Evolutionary conservation across 2,888 invertebrate genomes (phyloP).

Genomic region (Eupithecia vulgata): DNA sequence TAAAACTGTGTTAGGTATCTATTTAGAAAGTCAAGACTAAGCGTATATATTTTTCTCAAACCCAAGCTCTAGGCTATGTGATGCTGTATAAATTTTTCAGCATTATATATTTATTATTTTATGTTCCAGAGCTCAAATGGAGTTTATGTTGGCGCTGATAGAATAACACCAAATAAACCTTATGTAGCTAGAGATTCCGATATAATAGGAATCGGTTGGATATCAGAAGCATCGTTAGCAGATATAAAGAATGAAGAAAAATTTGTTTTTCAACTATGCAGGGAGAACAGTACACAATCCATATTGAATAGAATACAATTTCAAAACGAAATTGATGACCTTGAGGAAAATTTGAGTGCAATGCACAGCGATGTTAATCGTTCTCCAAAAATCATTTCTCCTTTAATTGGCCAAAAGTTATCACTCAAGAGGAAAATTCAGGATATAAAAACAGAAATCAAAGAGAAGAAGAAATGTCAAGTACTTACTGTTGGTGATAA

Average conservation of each 20-base stretch:
- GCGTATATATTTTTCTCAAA: no score
- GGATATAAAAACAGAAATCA: constrained; percentile 47
- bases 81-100: no score
- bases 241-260: constrained; percentile 67
- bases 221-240: constrained; percentile 55
- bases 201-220: constrained; percentile 83
- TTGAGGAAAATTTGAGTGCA: constrained; percentile 55
- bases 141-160: constrained; percentile 77
- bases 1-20: no score
- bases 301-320: constrained; percentile 57
- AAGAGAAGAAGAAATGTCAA: constrained; percentile 39
- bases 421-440: constrained; percentile 61
- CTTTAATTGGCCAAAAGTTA: constrained; percentile 47
- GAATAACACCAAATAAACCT: constrained; percentile 65
- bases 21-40: no score
- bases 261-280: constrained; percentile 68
- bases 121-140: constrained; percentile 84
- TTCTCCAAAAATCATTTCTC: constrained; percentile 36
- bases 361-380: constrained; percentile 41
- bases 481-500: constrained; percentile 45
- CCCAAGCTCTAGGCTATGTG: no score
- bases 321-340: constrained; percentile 62
- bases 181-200: constrained; percentile 70
- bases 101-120: neutral
- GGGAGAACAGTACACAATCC: constrained; percentile 46